phyloP scores from a whole-genome alignment of 2,113 vertebrate genomes.

The Gorsachius goisagi region DNA sequence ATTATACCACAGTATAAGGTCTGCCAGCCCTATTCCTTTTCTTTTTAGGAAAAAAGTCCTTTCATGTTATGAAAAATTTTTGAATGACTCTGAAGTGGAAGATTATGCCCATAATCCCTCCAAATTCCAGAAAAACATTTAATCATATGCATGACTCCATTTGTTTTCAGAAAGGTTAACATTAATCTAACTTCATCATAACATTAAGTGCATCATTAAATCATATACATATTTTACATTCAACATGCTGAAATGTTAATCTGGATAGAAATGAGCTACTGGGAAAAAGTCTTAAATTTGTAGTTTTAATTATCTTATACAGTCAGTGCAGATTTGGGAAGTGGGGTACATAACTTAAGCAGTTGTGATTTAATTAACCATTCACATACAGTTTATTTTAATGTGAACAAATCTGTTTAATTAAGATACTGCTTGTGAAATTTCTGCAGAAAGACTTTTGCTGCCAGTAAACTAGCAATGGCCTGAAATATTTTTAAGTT shows the following conservation, averaged over 20 bases:
- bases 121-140: not conserved
- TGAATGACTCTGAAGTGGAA: not conserved
- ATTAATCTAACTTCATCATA: not conserved
- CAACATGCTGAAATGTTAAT: not conserved
- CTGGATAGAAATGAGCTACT: not conserved
- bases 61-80: not conserved
- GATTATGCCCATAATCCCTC: not conserved
- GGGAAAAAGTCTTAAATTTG: not conserved
- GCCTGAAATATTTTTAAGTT: not conserved
- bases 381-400: not conserved
- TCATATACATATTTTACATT: not conserved
- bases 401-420: not conserved
- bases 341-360: not conserved
- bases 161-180: conserved; percentile 12
- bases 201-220: not conserved
- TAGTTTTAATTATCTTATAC: not conserved
- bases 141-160: not conserved
- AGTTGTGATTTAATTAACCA: not conserved
- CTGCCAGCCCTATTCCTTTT: not conserved
- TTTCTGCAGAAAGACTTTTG: not conserved
- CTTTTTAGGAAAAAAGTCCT: not conserved
- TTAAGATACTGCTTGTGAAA: not conserved
- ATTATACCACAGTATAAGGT: not conserved
- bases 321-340: not conserved
- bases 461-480: not conserved